Evolutionary conservation across 2,888 invertebrate species (phyloP).

Genomic region (Tetramorium bicarinatum): DNA sequence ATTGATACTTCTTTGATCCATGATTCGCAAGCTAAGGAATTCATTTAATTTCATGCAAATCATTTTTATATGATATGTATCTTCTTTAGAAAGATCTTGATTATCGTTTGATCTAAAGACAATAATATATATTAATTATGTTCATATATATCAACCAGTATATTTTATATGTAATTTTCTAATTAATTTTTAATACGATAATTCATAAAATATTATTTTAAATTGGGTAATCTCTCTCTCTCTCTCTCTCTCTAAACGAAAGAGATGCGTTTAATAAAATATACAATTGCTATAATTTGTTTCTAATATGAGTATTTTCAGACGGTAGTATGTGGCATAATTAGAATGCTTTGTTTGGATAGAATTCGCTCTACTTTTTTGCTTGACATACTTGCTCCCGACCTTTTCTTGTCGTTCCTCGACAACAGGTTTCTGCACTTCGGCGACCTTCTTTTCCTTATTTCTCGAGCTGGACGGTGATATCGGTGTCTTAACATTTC

Average conservation of each 20-base stretch:
- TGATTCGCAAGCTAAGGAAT: constrained; percentile 72
- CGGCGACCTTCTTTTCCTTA: constrained; percentile 69
- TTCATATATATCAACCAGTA: background rate
- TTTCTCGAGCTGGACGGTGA: constrained; percentile 58
- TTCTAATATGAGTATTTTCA: background rate
- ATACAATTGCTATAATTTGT: constrained; percentile 16
- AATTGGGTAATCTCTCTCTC: background rate
- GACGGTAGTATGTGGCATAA: constrained; percentile 49
- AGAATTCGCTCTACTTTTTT: constrained; percentile 71
- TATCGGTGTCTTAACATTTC: constrained; percentile 57
- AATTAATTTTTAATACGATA: background rate
- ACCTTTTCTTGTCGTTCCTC: constrained; percentile 60
- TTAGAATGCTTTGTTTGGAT: constrained; percentile 62
- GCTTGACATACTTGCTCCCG: constrained; percentile 66
- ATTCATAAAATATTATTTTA: constrained; percentile 11
- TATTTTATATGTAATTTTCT: background rate
- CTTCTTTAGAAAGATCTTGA: constrained; percentile 3
- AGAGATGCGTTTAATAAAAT: background rate
- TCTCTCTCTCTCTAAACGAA: background rate
- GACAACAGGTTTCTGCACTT: constrained; percentile 69
- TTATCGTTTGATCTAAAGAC: constrained; percentile 4
- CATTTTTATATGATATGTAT: constrained; percentile 61
- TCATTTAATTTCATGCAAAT: constrained; percentile 76
- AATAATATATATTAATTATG: background rate
- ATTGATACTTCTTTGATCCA: constrained; percentile 72